phyloP scores from a whole-genome alignment of 2,113 vertebrate genomes.

The Progne subis region DNA sequence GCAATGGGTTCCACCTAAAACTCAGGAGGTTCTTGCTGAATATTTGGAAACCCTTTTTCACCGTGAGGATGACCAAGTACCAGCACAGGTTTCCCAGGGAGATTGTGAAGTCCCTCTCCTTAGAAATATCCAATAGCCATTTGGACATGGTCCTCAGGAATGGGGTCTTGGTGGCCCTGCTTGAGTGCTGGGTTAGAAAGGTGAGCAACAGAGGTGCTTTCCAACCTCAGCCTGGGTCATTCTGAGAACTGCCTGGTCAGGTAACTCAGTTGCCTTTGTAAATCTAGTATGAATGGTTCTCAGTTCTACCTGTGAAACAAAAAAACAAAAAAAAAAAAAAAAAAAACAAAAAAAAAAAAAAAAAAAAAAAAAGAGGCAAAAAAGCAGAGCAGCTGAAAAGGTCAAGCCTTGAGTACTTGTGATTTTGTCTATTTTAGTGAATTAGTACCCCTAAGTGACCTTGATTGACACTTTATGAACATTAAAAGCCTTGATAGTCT shows the following conservation, averaged over 20 bases:
- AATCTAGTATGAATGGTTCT: not conserved
- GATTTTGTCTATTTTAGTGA: constrained; percentile 8
- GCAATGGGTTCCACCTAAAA: not conserved
- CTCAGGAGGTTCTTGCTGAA: not conserved
- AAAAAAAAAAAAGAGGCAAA: no score
- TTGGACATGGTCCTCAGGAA: not conserved
- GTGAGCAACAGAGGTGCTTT: not conserved
- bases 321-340: not conserved
- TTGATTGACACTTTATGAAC: constrained; percentile 5
- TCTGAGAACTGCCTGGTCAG: not conserved
- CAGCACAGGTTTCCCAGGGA: not conserved
- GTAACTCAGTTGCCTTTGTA: not conserved
- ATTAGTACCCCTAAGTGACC: not conserved
- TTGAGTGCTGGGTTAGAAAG: not conserved
- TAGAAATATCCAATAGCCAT: not conserved
- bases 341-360: no score
- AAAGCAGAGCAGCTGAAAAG: not conserved
- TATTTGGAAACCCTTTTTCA: not conserved
- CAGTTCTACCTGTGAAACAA: not conserved
- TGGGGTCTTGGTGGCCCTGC: fast-evolving
- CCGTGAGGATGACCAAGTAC: not conserved
- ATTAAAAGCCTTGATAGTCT: constrained; percentile 2
- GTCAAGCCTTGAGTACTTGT: not conserved
- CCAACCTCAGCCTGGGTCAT: not conserved
- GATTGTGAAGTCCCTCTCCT: not conserved